These are phyloP conservation scores for Naja naja DNA, from an alignment of 2,113 vertebrate species.

Conservation along the genomic window DNA sequence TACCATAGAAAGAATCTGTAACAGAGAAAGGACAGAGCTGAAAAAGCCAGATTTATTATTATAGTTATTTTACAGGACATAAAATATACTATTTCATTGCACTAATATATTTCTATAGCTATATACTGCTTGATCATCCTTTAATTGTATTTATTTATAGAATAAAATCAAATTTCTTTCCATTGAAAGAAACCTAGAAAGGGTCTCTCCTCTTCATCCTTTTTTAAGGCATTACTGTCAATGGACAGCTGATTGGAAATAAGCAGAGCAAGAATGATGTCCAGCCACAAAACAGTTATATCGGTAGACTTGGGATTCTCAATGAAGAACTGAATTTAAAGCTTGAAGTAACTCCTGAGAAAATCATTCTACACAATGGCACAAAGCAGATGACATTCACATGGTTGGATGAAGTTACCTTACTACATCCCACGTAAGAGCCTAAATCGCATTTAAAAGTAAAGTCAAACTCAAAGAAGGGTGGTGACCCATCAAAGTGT, in stretches of 20 bases:
- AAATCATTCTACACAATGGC: constrained; percentile 75
- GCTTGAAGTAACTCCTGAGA: constrained; percentile 80
- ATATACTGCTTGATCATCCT: background rate
- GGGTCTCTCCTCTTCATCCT: background rate
- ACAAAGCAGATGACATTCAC: constrained; percentile 63
- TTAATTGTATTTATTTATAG: background rate
- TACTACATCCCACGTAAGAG: constrained; percentile 77
- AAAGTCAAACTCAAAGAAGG: background rate
- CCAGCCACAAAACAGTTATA: constrained; percentile 79
- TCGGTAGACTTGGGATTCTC: constrained; percentile 87
- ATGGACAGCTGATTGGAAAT: constrained; percentile 88
- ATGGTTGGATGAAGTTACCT: constrained; percentile 77
- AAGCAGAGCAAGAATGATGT: constrained; percentile 66
- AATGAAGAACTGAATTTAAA: constrained; percentile 71
- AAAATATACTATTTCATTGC: background rate
- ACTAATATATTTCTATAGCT: background rate
- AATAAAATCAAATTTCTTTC: background rate
- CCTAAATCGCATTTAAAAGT: background rate
- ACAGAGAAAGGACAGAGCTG: background rate
- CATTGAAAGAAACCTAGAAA: background rate
- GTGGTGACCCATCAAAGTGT: background rate
- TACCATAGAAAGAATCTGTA: background rate
- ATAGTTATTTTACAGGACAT: background rate
- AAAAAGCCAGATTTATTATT: background rate
- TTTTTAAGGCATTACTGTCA: constrained; percentile 81